A percentile compares a stretch with the other conserved stretches of the same genome.
These are phyloP conservation scores for Empidonax traillii DNA, from an alignment of 2,113 vertebrate genomes.

Conservation along the genomic window DNA sequence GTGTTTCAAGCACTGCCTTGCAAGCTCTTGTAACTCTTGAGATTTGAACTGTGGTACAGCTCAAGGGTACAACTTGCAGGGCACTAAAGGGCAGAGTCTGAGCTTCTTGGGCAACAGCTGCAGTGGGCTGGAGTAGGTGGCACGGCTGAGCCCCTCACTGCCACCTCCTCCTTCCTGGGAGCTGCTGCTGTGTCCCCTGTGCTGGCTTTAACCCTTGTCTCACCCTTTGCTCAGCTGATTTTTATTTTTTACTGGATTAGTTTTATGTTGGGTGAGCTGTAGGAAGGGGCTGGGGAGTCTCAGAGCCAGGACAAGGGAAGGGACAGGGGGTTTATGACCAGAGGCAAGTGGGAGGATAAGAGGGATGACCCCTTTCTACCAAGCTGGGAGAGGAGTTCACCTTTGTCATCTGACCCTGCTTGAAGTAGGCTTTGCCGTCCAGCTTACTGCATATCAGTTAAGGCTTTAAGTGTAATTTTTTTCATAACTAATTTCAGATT, in stretches of 20 bases:
- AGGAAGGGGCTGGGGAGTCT: not conserved
- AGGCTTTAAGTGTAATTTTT: not conserved
- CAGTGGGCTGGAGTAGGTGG: too few species aligned
- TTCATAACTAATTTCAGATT: not conserved
- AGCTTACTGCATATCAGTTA: not conserved
- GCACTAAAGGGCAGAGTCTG: not conserved
- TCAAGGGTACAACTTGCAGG: rapidly evolving
- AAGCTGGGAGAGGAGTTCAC: not conserved
- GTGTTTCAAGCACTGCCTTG: not conserved
- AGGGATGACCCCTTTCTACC: not conserved
- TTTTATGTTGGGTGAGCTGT: not conserved
- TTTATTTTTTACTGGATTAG: not conserved
- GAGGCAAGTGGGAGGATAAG: not conserved
- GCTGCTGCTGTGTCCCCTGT: not conserved
- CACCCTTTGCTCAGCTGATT: not conserved
- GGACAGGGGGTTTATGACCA: not conserved
- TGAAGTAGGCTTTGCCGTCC: not conserved
- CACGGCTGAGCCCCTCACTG: not conserved
- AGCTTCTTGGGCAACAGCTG: not conserved
- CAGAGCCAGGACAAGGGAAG: not conserved
- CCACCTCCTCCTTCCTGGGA: not conserved
- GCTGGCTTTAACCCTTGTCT: not conserved
- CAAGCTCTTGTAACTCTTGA: not conserved
- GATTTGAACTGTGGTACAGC: not conserved
- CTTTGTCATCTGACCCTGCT: not conserved